phyloP scores from a whole-genome alignment of 2,888 invertebrate species.

The Thymelicus acteon region DNA sequence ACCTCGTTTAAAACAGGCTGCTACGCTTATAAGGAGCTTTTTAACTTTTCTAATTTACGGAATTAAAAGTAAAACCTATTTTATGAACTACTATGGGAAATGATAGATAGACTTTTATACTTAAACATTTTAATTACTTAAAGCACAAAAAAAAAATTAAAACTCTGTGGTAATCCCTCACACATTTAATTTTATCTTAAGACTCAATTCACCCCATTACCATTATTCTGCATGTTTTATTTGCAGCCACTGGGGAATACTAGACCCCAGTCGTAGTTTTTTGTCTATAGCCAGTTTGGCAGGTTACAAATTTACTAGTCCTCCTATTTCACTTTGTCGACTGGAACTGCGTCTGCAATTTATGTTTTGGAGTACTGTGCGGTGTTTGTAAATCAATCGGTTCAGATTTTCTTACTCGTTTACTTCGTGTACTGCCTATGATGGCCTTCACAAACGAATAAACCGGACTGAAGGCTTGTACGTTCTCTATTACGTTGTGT shows the following conservation, averaged over 20 bases:
- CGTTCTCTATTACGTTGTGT: no score
- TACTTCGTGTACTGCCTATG: constrained; percentile 7
- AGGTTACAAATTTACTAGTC: constrained; percentile 34
- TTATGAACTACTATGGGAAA: no score
- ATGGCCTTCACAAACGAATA: constrained; percentile 1
- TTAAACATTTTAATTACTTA: no score
- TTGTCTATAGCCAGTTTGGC: constrained; percentile 33
- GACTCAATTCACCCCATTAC: not conserved
- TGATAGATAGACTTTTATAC: no score
- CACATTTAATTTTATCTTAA: not conserved
- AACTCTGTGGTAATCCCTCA: no score
- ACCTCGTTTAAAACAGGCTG: no score
- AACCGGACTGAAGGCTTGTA: not conserved
- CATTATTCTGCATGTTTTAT: constrained; percentile 27
- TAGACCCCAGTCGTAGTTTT: constrained; percentile 11
- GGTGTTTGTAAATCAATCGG: constrained; percentile 35
- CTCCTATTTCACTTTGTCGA: constrained; percentile 36
- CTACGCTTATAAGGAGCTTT: no score
- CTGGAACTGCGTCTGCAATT: constrained; percentile 33
- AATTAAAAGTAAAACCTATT: no score
- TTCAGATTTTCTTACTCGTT: constrained; percentile 28
- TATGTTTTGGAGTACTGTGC: constrained; percentile 31
- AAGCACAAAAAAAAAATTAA: no score
- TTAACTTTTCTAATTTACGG: no score
- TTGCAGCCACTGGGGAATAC: constrained; percentile 15